Conservation (phyloP, 2,113 vertebrate genomes). For the Drymodes brunneopygia region DNA sequence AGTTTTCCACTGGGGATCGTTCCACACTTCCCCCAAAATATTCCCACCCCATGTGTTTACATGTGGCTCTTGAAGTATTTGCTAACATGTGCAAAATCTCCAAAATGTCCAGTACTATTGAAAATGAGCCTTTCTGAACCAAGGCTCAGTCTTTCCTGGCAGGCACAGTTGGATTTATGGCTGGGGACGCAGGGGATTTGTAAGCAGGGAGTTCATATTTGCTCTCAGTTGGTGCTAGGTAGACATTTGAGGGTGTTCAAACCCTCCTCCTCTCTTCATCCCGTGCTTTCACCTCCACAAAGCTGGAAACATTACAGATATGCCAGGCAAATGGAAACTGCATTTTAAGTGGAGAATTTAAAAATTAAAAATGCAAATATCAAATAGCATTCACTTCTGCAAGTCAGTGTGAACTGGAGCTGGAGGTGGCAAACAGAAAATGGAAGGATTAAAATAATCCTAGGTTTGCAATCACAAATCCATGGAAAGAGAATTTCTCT, state of each 20-base stretch:
- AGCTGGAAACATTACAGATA: not conserved
- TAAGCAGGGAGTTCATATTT: not conserved
- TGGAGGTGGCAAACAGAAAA: constrained; percentile 39
- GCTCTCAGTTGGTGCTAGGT: not conserved
- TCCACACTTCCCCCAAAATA: not conserved
- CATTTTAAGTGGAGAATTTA: not conserved
- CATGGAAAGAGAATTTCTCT: not conserved
- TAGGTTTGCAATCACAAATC: constrained; percentile 35
- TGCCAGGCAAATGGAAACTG: not conserved
- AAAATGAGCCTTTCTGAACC: not conserved
- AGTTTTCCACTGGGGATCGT: not conserved
- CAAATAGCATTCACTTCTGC: not conserved
- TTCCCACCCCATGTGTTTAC: not conserved
- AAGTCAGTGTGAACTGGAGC: constrained; percentile 18
- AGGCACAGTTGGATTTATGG: not conserved
- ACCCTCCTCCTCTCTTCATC: not conserved
- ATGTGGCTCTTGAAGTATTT: not conserved
- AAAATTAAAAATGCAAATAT: not conserved
- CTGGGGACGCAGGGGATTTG: not conserved
- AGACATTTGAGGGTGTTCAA: not conserved
- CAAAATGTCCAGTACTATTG: not conserved
- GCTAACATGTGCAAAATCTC: not conserved
- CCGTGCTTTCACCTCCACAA: not conserved
- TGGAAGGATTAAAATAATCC: constrained; percentile 35
- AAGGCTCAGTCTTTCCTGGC: not conserved